Percentiles rank a stretch among this genome's conserved stretches.
Conservation (phyloP, 2,888 invertebrate genomes). For the Morpho achilles region DNA sequence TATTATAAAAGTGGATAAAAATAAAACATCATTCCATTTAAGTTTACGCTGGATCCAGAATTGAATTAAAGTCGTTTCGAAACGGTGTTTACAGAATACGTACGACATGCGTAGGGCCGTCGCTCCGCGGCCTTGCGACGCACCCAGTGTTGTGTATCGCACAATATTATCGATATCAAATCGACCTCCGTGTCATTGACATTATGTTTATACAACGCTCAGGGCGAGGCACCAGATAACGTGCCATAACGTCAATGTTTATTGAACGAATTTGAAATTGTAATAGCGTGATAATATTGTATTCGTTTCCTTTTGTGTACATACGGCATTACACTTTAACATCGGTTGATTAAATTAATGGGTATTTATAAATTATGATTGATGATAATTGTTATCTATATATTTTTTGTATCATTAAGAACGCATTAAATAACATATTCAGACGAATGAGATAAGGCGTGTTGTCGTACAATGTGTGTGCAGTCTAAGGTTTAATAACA, state of each 20-base stretch:
- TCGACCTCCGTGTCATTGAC: slow-evolving; percentile 72
- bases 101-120: slow-evolving; percentile 47
- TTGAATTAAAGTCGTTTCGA: slow-evolving; percentile 48
- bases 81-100: slow-evolving; percentile 40
- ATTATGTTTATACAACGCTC: slow-evolving; percentile 57
- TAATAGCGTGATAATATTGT: slow-evolving; percentile 9
- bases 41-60: slow-evolving; percentile 39
- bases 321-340: neutral
- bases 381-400: no score
- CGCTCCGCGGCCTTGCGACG: slow-evolving; percentile 66
- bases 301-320: slow-evolving; percentile 2
- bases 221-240: slow-evolving; percentile 61
- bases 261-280: slow-evolving; percentile 23
- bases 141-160: slow-evolving; percentile 58
- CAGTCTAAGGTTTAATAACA: no score
- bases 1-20: slow-evolving; percentile 10
- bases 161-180: slow-evolving; percentile 58
- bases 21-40: slow-evolving; percentile 12
- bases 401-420: no score
- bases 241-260: slow-evolving; percentile 21
- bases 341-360: neutral
- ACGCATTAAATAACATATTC: no score
- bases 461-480: no score
- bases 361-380: no score
- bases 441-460: no score